These are phyloP conservation scores for Ceyx erithaca DNA, from an alignment of 2,797 vertebrate species.

Conservation along the genomic window DNA sequence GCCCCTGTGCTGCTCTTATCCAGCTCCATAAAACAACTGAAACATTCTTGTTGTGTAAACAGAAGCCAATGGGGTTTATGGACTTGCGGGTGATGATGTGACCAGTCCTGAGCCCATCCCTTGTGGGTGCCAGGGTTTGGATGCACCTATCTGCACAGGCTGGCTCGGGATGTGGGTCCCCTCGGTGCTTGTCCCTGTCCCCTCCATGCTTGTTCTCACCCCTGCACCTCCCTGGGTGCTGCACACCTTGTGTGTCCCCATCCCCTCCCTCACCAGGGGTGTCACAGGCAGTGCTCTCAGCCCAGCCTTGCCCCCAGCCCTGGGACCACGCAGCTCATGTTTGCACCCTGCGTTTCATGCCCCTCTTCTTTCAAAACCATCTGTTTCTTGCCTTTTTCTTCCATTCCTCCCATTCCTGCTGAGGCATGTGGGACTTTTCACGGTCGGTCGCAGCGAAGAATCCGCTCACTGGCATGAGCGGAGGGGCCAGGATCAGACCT, in stretches of 20 bases:
- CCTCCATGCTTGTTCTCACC: neutral
- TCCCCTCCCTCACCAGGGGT: neutral
- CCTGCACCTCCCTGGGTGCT: neutral
- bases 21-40: constrained; percentile 59
- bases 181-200: neutral
- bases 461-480: rapidly evolving
- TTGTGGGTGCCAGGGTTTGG: rapidly evolving
- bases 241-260: neutral
- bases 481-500: neutral
- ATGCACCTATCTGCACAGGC: rapidly evolving
- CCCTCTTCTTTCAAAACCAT: neutral
- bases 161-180: neutral
- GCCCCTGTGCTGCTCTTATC: neutral
- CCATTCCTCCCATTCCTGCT: neutral
- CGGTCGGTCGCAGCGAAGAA: neutral
- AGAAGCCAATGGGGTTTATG: constrained; percentile 7
- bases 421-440: neutral
- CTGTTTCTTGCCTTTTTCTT: neutral
- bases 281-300: neutral
- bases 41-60: constrained; percentile 60
- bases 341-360: rapidly evolving
- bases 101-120: neutral
- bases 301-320: neutral
- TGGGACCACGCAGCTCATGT: rapidly evolving
- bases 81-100: neutral